Percentiles rank a stretch among this genome's conserved stretches.
These are phyloP conservation scores for Labia minor DNA, from an alignment of 2,888 invertebrate genomes.

Conservation along the genomic window DNA sequence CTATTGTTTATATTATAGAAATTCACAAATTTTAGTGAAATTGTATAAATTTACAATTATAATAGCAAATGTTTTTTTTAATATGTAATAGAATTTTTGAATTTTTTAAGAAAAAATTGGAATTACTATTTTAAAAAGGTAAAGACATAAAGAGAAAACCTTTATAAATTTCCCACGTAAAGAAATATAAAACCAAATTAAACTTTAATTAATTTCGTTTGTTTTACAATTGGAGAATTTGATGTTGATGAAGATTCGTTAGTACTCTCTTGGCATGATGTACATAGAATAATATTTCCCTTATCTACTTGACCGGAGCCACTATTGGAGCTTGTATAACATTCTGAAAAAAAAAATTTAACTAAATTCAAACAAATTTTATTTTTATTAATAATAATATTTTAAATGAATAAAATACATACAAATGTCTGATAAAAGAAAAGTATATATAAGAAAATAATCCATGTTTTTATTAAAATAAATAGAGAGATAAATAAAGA, in stretches of 20 bases:
- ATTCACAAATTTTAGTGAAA: no score
- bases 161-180: no score
- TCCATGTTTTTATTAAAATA: no score
- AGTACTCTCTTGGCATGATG: neutral
- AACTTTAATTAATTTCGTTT: neutral
- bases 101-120: no score
- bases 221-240: neutral
- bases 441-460: no score
- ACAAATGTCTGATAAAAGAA: constrained; percentile 22
- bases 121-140: no score
- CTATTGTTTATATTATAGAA: no score
- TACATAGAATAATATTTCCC: neutral
- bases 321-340: neutral
- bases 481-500: neutral
- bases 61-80: no score
- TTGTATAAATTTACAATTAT: no score
- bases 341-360: neutral
- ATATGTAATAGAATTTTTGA: no score
- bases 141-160: no score
- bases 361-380: neutral
- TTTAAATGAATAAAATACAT: neutral
- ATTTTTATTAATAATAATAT: no score
- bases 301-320: constrained; percentile 1
- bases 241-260: neutral
- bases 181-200: neutral